These are phyloP conservation scores for Acanthosepion pharaonis DNA, from an alignment of 2,888 invertebrate species.

Conservation along the genomic window DNA sequence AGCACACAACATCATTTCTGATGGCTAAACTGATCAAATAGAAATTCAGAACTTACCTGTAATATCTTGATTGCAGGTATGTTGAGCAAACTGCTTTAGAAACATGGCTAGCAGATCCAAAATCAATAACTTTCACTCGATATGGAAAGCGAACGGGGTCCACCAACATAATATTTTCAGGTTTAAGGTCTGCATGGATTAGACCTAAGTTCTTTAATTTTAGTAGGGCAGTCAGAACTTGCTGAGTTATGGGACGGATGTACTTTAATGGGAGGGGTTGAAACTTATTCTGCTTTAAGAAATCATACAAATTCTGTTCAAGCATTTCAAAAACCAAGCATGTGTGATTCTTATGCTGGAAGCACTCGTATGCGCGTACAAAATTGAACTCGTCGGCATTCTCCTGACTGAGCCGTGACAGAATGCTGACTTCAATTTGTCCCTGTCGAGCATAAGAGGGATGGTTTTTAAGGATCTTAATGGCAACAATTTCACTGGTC, in stretches of 20 bases:
- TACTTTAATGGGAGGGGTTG: conserved; percentile 97
- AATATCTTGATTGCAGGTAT: conserved; percentile 98
- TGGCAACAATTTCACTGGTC: conserved; percentile 99
- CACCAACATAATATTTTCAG: conserved; percentile 99
- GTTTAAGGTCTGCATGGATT: conserved; percentile 99
- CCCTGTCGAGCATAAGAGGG: conserved; percentile 99
- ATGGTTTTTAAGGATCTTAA: conserved; percentile 99
- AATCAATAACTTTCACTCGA: conserved; percentile 98
- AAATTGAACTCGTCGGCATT: conserved; percentile 89
- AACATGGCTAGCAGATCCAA: conserved; percentile 99
- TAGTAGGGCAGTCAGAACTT: conserved; percentile 88
- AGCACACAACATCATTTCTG: too few relatives aligned
- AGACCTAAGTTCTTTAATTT: conserved; percentile 97
- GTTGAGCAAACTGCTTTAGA: conserved; percentile 99
- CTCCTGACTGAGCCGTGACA: conserved; percentile 75
- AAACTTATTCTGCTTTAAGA: conserved; percentile 99
- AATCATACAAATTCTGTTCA: conserved; percentile 99
- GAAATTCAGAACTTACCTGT: conserved; percentile 79
- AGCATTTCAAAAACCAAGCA: conserved; percentile 99
- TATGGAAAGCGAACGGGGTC: conserved; percentile 98
- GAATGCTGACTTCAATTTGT: conserved; percentile 92
- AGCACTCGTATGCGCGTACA: conserved; percentile 99
- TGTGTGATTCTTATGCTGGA: conserved; percentile 99
- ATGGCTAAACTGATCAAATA: too few relatives aligned
- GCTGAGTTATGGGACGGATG: conserved; percentile 98